Evolutionary conservation across 2,888 invertebrate genomes (phyloP), one percentile per base, ranked within the genome.

Genomic region (Prionchulus punctatus): DNA sequence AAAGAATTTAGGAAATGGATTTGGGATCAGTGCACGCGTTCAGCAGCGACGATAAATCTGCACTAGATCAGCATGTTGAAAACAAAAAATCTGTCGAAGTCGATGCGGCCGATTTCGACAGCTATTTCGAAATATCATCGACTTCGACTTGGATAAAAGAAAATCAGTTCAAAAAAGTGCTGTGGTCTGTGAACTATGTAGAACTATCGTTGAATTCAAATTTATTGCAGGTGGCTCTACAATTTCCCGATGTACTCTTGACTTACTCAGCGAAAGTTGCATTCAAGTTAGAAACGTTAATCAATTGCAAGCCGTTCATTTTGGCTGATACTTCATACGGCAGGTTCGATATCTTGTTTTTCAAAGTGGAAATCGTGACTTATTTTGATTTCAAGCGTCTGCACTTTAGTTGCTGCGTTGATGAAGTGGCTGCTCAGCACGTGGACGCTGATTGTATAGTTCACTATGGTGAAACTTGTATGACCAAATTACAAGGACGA

Each of bases 241-340:
- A 92, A 76, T 89, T 92, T 72, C 89, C 91, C 7, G 91, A 92
- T 74, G 78, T 80, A 52, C 76, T 87, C 56, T 74, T 91, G 55
- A 67, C 73, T 26, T 79, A 83, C 67, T 82, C 88, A 57, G 78
- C 81, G 1, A 73, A 77, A 58, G 79, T 91, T 58, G 81, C 81
- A 58, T 64, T 75, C 12, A 66, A 67, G 57, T 70, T 83, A 43
- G 75, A 78, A 65, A 63, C 70, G 43, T 61, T 64, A n/a, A 66
- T 77, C 30, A 76, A 78, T 42, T 77, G 78, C 65, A 80, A 82
- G 66, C 74, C 85, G 1, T 90, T 83, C 66, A 82, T 91, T 64
- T 76, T 92, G 56, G 90, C 85, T 1, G 91, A 92, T 67, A 89
- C 89, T 7, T 84, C 88, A 0, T 91, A 88, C 72, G 89, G 87